Percentiles rank a stretch among this genome's conserved stretches.
phyloP scores from a whole-genome alignment of 2,113 vertebrate species.

The chimpanzee (Pan troglodytes) region NHGRI_mPanTro3-v2.1_pri NC_072408.2:31234501-31235000 shows the following conservation, averaged over 20 bases:
- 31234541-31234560: neutral
- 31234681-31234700: neutral
- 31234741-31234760: neutral
- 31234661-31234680: slow-evolving; percentile 6
- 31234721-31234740: neutral
- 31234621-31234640: neutral
- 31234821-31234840: neutral
- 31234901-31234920: too few species aligned
- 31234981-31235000: too few species aligned
- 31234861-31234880: too few species aligned
- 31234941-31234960: too few species aligned
- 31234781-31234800: neutral
- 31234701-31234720: neutral
- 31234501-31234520: slow-evolving; percentile 17
- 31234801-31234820: neutral
- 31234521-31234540: neutral
- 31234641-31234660: neutral
- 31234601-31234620: neutral
- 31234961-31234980: too few species aligned
- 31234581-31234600: slow-evolving; percentile 43
- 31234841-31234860: neutral
- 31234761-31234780: neutral
- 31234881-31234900: too few species aligned
- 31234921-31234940: too few species aligned
- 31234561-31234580: neutral